Base-by-base conservation (phyloP, 2,888 invertebrate genomes). In the Eumerus sabulonum region DNA sequence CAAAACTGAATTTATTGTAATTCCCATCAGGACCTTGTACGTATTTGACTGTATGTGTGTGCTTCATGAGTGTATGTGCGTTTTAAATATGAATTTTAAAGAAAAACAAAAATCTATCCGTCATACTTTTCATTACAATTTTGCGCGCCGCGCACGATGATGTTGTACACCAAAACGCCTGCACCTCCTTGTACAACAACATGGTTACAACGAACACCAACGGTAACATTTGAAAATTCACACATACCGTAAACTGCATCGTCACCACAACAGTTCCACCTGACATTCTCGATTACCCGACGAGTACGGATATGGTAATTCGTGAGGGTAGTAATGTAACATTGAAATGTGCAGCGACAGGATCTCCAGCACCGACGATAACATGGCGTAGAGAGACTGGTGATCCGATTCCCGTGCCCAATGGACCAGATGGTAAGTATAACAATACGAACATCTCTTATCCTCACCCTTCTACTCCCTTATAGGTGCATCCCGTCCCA, bases 341-440 rank as follows among this genome's bases (percentile, higher is more conserved):
- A 84, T 90, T 97, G 70, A 92, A 93, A 82, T 97, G 97, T 87
- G 95, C 95, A 36, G 97, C 96, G 16, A 95, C 93, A 13, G 96
- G 97, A 59, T 94, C 95, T n/a, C 97, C 97, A 1, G 91, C 92
- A 82, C 97, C 97, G 4, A 94, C 92, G 84, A 96, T 97, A 87
- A 94, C 93, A 82, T 98, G 97, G 97, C 91, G 95, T 82, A 91
- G 96, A 82, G 96, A 96, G 88, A 94, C 94, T 85, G 93, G 94
- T 68, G 93, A 93, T 86, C 90, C 92, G 67, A 95, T 96, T 86
- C 92, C 93, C 14, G 87, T 93, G 54, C 90, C 92, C 59, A 92
- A 92, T 83, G 93, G 93, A 38, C 90, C 91, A 83, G 93, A 93
- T 91, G 93, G 94, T 94, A 88, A 87, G 86, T 84, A 59, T 16